Conservation (phyloP, 1,140 invertebrate species). For the Grapholita molesta region DNA sequence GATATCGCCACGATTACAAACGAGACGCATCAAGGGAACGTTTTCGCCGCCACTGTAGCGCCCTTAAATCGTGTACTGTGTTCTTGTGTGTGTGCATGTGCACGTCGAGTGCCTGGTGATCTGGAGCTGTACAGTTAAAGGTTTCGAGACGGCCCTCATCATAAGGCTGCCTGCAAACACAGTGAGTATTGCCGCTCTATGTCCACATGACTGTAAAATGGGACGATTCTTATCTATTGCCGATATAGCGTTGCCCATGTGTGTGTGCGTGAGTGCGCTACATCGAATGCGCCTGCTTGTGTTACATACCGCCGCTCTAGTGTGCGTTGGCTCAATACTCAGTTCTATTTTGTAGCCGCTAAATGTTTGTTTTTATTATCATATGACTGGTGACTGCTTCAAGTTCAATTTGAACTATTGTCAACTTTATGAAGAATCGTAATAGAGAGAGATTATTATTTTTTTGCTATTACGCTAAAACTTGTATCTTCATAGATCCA, state of each 20-base stretch:
- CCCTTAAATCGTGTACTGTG: conserved; percentile 20
- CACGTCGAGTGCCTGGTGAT: conserved; percentile 51
- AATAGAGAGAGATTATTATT: too few relatives aligned
- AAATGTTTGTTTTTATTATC: conserved; percentile 77
- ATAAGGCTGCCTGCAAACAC: conserved; percentile 73
- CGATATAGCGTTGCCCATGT: conserved; percentile 16
- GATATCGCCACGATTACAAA: conserved; percentile 34
- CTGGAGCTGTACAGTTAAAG: conserved; percentile 48
- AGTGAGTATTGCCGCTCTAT: conserved; percentile 58
- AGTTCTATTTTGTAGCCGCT: conserved; percentile 73
- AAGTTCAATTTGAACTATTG: conserved; percentile 33
- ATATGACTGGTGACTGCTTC: conserved; percentile 66
- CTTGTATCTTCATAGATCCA: too few relatives aligned
- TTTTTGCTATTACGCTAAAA: too few relatives aligned
- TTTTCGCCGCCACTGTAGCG: conserved; percentile 25
- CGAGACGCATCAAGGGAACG: conserved; percentile 30
- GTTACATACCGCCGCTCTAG: conserved; percentile 59
- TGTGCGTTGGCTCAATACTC: conserved; percentile 74
- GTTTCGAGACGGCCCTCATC: conserved; percentile 71
- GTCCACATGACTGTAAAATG: conserved; percentile 70
- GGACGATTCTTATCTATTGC: conserved; percentile 73
- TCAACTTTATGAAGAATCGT: neutral
- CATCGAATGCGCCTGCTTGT: conserved; percentile 35
- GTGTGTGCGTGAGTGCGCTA: conserved; percentile 53
- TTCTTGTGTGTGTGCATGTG: conserved; percentile 58